Conservation (phyloP, 2,113 vertebrate species). For the Aphelocoma coerulescens region DNA sequence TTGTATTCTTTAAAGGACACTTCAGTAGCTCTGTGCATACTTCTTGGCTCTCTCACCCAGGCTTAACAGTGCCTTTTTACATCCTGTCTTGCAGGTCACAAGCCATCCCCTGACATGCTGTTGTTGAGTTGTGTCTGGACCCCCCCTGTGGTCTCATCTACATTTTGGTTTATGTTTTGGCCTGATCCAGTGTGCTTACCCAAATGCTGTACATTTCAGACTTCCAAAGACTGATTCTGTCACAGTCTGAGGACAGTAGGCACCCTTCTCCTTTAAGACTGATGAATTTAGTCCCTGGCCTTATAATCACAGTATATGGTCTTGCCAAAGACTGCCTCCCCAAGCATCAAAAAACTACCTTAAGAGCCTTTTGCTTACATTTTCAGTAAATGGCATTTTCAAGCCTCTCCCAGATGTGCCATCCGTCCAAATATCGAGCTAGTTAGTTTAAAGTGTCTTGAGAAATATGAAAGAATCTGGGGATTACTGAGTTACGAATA, state of each 20-base stretch:
- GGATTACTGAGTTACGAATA: not conserved
- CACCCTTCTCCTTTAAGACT: not conserved
- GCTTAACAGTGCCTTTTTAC: not conserved
- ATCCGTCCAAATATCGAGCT: not conserved
- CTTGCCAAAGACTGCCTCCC: not conserved
- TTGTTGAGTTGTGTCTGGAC: not conserved
- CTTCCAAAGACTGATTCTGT: not conserved
- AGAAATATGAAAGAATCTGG: not conserved
- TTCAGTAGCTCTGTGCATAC: not conserved
- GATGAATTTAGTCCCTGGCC: not conserved
- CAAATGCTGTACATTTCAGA: not conserved
- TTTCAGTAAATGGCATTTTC: not conserved
- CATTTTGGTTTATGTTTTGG: not conserved
- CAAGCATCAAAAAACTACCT: not conserved
- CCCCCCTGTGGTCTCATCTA: fast-evolving
- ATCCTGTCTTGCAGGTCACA: not conserved
- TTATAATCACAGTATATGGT: not conserved
- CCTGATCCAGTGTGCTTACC: not conserved
- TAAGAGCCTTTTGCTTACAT: not conserved
- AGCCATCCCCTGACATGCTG: not conserved
- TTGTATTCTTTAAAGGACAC: not conserved
- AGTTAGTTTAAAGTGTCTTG: not conserved
- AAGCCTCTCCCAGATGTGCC: not conserved
- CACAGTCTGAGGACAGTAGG: not conserved
- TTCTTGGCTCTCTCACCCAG: not conserved